Conservation (phyloP, 1,140 invertebrate species). For the Drosophila fuyamai region DNA sequence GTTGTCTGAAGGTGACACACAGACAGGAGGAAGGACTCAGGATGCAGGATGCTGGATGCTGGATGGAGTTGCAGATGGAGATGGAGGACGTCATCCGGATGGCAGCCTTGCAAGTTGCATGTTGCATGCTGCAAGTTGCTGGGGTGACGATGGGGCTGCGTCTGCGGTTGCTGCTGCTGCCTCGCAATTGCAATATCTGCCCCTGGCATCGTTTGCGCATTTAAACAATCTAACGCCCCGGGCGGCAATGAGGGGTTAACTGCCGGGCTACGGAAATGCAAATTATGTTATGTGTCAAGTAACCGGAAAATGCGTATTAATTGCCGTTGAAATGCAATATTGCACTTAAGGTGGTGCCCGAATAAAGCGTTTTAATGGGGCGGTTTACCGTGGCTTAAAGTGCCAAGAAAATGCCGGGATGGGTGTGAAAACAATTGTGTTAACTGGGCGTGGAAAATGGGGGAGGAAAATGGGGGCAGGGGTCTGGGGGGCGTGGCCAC, state of each 20-base stretch:
- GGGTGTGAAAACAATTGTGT: slow-evolving; percentile 17
- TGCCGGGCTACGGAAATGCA: slow-evolving; percentile 52
- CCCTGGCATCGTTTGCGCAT: slow-evolving; percentile 69
- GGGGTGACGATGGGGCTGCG: slow-evolving; percentile 58
- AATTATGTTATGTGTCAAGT: slow-evolving; percentile 85
- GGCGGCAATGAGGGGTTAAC: slow-evolving; percentile 14
- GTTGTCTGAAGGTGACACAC: slow-evolving; percentile 55
- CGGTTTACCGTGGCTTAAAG: slow-evolving; percentile 36
- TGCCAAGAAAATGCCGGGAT: not conserved
- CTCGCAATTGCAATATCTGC: slow-evolving; percentile 48
- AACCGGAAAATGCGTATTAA: slow-evolving; percentile 84
- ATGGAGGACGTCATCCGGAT: slow-evolving; percentile 7
- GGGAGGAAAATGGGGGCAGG: not conserved
- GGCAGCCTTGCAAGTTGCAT: slow-evolving; percentile 37
- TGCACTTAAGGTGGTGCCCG: slow-evolving; percentile 43
- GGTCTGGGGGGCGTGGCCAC: slow-evolving; percentile 54
- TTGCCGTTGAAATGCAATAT: slow-evolving; percentile 81
- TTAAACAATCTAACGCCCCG: slow-evolving; percentile 68
- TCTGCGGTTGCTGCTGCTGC: slow-evolving; percentile 64
- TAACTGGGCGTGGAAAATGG: not conserved
- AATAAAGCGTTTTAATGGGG: slow-evolving; percentile 52
- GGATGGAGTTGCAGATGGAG: too few relatives aligned
- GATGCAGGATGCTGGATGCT: slow-evolving; percentile 4
- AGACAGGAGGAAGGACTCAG: not conserved
- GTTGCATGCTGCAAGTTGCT: slow-evolving; percentile 18